These are phyloP conservation scores for Tenthredo distinguenda DNA, from an alignment of 2,888 invertebrate species.

Conservation along the genomic window DNA sequence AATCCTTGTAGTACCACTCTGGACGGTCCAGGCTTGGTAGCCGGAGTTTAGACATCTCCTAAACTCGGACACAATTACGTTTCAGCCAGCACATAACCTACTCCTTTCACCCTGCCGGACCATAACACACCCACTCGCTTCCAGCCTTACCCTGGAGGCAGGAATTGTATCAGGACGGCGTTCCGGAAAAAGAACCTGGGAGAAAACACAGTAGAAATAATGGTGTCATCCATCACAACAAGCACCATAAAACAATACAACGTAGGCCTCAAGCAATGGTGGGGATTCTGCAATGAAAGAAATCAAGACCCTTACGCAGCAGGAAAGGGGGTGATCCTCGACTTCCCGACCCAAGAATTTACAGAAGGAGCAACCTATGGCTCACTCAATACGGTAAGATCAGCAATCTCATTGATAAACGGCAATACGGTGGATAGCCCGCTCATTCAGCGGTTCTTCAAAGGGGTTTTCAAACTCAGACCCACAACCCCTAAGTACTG, in stretches of 20 bases:
- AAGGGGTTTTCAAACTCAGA: conserved; percentile 47
- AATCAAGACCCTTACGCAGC: neutral
- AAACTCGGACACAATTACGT: neutral
- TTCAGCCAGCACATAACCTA: conserved; percentile 50
- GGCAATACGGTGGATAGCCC: conserved; percentile 53
- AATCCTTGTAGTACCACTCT: conserved; percentile 47
- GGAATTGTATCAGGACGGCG: conserved; percentile 55
- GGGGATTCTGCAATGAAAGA: conserved; percentile 55
- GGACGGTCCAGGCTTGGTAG: conserved; percentile 46
- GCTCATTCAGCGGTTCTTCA: conserved; percentile 59
- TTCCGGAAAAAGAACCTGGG: conserved; percentile 55
- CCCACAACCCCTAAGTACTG: conserved; percentile 60
- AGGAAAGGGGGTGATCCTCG: neutral
- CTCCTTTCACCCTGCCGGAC: conserved; percentile 59
- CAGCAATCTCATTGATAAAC: conserved; percentile 61
- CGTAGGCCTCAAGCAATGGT: conserved; percentile 58
- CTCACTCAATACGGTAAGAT: conserved; percentile 60
- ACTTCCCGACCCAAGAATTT: conserved; percentile 36
- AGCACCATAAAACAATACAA: conserved; percentile 61
- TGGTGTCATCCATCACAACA: conserved; percentile 58
- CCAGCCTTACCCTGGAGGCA: conserved; percentile 58
- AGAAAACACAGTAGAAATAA: conserved; percentile 50
- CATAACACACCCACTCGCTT: conserved; percentile 57
- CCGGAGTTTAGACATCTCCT: conserved; percentile 36
- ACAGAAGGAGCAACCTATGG: conserved; percentile 54